Evolutionary conservation across 2,797 vertebrate genomes (phyloP).

Genomic region (Linurgus olivaceus): DNA sequence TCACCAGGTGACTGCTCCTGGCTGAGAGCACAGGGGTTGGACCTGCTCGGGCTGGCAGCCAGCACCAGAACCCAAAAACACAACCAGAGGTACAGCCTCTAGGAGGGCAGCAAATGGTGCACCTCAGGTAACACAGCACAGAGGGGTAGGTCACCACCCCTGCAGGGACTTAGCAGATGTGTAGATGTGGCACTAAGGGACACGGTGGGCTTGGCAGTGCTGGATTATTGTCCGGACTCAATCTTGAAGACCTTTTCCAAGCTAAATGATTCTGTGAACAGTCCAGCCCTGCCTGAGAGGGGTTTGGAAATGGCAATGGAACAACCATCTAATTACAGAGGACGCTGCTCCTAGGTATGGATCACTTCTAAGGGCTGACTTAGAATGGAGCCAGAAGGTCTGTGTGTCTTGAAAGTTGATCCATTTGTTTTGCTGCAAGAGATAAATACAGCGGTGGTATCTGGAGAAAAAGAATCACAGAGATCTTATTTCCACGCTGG

Average conservation of each 20-base stretch:
- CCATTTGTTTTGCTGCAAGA: constrained; percentile 35
- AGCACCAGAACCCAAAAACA: neutral
- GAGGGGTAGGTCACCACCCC: neutral
- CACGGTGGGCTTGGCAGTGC: neutral
- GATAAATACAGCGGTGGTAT: constrained; percentile 36
- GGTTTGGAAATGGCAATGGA: neutral
- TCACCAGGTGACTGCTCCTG: neutral
- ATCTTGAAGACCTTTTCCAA: neutral
- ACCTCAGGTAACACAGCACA: neutral
- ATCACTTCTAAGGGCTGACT: neutral
- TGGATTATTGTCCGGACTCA: neutral
- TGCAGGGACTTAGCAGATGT: neutral
- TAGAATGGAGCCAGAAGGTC: constrained; percentile 29
- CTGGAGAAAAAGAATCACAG: neutral
- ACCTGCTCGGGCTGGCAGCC: neutral
- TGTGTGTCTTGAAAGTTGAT: constrained; percentile 13
- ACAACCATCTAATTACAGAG: neutral
- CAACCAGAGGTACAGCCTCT: neutral
- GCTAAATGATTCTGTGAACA: neutral
- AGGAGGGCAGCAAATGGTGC: neutral
- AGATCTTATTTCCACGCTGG: neutral
- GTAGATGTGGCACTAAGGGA: neutral
- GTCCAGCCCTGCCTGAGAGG: neutral
- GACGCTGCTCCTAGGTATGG: neutral
- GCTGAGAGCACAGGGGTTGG: neutral